Percentiles rank a stretch among this genome's conserved stretches.
Conservation (phyloP, 2,797 vertebrate genomes). For the Manis javanica region DNA sequence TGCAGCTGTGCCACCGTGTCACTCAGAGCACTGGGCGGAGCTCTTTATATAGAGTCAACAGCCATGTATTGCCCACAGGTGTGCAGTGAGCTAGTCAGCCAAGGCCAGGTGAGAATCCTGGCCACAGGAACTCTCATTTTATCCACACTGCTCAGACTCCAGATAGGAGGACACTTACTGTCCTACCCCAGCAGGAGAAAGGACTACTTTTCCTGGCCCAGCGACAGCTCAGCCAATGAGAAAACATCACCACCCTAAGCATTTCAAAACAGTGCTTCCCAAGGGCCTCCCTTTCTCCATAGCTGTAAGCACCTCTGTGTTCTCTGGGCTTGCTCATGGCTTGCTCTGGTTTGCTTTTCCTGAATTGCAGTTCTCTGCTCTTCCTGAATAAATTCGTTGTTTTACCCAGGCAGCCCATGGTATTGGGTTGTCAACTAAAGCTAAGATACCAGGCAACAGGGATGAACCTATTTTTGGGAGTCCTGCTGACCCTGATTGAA, state of each 20-base stretch:
- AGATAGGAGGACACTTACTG: not conserved
- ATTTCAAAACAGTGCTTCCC: not conserved
- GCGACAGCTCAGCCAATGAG: not conserved
- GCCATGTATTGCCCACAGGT: too few species aligned
- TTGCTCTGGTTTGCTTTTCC: not conserved
- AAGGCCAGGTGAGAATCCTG: too few species aligned
- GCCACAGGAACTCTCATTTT: not conserved
- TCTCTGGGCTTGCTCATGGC: not conserved
- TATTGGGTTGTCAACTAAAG: not conserved
- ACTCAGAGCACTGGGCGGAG: too few species aligned
- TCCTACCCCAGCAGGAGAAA: not conserved
- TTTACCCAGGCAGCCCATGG: not conserved
- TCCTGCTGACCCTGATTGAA: not conserved
- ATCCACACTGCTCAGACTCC: not conserved
- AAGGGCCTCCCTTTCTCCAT: not conserved
- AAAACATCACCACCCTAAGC: not conserved
- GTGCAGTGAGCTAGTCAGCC: too few species aligned
- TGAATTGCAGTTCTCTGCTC: not conserved
- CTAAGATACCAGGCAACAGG: not conserved
- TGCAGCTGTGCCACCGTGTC: too few species aligned
- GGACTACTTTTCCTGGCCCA: not conserved
- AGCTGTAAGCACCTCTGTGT: not conserved
- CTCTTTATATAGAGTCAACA: too few species aligned
- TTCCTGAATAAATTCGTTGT: not conserved
- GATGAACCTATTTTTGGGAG: not conserved